Conservation (phyloP, 2,888 invertebrate species). For the Herminia tarsipennalis region DNA sequence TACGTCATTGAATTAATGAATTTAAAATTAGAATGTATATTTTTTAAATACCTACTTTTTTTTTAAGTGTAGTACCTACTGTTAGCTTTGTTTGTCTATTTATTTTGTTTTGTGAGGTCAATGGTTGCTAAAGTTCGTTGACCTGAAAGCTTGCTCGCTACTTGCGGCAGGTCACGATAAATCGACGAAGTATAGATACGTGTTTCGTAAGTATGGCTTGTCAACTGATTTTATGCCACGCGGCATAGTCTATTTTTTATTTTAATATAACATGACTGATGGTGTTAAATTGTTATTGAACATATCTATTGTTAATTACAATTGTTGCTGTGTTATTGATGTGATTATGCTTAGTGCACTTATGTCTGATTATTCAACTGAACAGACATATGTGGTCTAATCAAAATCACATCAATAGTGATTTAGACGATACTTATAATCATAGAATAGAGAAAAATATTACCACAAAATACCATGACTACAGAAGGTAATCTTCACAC, state of each 20-base stretch:
- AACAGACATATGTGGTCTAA: no score
- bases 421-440: no score
- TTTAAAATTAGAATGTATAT: no score
- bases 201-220: conserved; percentile 7
- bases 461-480: no score
- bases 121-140: conserved; percentile 33
- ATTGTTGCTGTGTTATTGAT: conserved; percentile 4
- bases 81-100: background rate
- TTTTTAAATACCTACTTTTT: background rate
- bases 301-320: conserved; percentile 15
- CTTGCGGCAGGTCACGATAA: conserved; percentile 40
- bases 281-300: conserved; percentile 18
- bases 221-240: conserved; percentile 14
- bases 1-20: background rate
- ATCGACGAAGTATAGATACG: conserved; percentile 9
- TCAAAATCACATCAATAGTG: no score
- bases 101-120: conserved; percentile 24
- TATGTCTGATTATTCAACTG: background rate
- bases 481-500: no score
- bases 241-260: conserved; percentile 20
- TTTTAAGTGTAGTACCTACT: background rate
- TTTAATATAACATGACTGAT: conserved; percentile 25
- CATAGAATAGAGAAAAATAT: no score
- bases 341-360: conserved; percentile 8
- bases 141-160: conserved; percentile 22